A percentile compares a stretch with the other conserved stretches of the same genome.
Evolutionary conservation across 2,888 invertebrate genomes (phyloP).

Genomic region (Spodoptera picta): DNA sequence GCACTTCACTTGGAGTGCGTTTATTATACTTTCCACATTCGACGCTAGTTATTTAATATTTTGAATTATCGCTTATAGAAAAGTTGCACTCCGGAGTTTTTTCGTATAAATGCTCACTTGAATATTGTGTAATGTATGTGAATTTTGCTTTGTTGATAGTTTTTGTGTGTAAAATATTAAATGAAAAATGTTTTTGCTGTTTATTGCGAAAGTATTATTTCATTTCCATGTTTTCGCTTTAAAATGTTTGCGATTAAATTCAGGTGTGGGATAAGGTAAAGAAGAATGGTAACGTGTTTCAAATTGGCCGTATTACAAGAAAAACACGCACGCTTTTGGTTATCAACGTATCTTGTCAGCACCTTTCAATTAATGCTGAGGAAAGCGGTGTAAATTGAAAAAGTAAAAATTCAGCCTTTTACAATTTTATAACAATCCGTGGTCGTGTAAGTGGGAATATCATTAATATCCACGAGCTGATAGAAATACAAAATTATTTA

Average conservation of each 20-base stretch:
- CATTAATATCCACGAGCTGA: slow-evolving; percentile 6
- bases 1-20: slow-evolving; percentile 73
- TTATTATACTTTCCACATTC: slow-evolving; percentile 59
- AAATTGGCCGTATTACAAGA: slow-evolving; percentile 79
- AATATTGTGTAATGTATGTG: slow-evolving; percentile 30
- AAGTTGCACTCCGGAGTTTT: slow-evolving; percentile 36
- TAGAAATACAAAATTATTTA: too few species aligned
- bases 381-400: slow-evolving; percentile 68
- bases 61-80: slow-evolving; percentile 41
- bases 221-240: slow-evolving; percentile 25
- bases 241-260: slow-evolving; percentile 35
- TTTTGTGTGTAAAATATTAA: slow-evolving; percentile 15
- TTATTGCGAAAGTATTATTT: slow-evolving; percentile 24
- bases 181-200: slow-evolving; percentile 12
- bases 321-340: slow-evolving; percentile 82
- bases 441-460: slow-evolving; percentile 15
- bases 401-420: slow-evolving; percentile 57
- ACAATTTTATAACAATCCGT: slow-evolving; percentile 41
- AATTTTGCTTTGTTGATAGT: slow-evolving; percentile 31
- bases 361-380: slow-evolving; percentile 75
- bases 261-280: slow-evolving; percentile 46
- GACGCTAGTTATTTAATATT: slow-evolving; percentile 56
- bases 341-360: slow-evolving; percentile 76
- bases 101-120: slow-evolving; percentile 23
- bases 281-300: slow-evolving; percentile 49